These are phyloP conservation scores for Podarcis cretensis DNA, from an alignment of 2,113 vertebrate genomes.

Conservation along the genomic window DNA sequence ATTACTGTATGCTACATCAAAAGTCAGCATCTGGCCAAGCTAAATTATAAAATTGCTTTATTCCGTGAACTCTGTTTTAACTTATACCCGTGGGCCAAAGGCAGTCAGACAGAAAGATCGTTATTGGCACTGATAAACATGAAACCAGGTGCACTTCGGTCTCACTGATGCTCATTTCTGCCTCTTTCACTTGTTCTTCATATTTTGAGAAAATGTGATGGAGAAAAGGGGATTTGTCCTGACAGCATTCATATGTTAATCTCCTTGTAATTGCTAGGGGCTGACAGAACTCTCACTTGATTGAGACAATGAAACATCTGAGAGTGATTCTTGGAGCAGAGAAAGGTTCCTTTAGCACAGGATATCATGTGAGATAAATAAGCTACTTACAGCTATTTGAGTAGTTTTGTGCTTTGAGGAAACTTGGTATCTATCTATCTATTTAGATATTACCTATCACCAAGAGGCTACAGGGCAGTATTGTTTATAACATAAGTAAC, in stretches of 20 bases:
- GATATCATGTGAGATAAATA: background rate
- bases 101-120: background rate
- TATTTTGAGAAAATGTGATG: slow-evolving; percentile 19
- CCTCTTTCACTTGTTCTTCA: slow-evolving; percentile 20
- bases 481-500: too few relatives aligned
- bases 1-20: background rate
- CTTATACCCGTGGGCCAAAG: slow-evolving; percentile 8
- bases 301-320: slow-evolving; percentile 18
- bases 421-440: background rate
- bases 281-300: slow-evolving; percentile 18
- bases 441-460: too few relatives aligned
- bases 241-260: slow-evolving; percentile 19
- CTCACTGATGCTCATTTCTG: slow-evolving; percentile 12
- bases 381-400: background rate
- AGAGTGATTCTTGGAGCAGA: slow-evolving; percentile 26
- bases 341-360: background rate
- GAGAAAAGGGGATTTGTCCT: slow-evolving; percentile 25
- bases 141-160: slow-evolving; percentile 24
- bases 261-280: slow-evolving; percentile 28
- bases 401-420: background rate
- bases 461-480: too few relatives aligned
- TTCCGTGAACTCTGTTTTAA: slow-evolving; percentile 25
- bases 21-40: background rate
- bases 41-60: slow-evolving; percentile 13
- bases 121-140: slow-evolving; percentile 1